phyloP scores from a whole-genome alignment of 2,113 vertebrate species.

The Scomber scombrus region DNA sequence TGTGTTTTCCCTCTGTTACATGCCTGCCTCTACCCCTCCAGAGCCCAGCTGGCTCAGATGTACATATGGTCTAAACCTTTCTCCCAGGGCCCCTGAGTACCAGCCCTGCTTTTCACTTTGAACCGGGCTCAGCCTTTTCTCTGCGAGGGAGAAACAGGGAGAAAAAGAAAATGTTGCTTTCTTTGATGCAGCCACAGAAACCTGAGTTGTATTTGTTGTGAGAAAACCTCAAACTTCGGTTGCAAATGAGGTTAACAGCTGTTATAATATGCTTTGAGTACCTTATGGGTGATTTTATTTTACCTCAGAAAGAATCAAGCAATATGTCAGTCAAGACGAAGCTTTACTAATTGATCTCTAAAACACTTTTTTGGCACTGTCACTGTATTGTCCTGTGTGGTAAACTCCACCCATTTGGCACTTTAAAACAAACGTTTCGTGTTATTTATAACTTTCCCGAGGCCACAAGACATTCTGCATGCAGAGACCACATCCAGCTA shows the following conservation, averaged over 20 bases:
- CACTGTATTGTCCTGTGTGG: background rate
- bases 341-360: background rate
- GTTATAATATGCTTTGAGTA: background rate
- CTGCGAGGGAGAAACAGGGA: background rate
- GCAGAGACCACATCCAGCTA: background rate
- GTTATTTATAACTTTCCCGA: conserved; percentile 23
- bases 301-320: conserved; percentile 7
- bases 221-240: conserved; percentile 9
- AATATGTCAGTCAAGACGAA: conserved; percentile 14
- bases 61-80: conserved; percentile 25
- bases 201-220: background rate
- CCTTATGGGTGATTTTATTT: background rate
- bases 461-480: background rate
- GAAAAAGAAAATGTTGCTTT: background rate
- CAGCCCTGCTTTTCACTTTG: conserved; percentile 24
- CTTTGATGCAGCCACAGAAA: conserved; percentile 28
- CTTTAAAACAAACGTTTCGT: background rate
- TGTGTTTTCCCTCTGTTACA: background rate
- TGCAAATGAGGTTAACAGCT: conserved; percentile 13
- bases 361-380: background rate
- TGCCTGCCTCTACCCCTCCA: background rate
- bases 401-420: conserved; percentile 13
- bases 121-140: conserved; percentile 13
- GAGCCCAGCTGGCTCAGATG: conserved; percentile 23
- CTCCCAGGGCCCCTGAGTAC: conserved; percentile 19